Percentiles rank a stretch among this genome's conserved stretches.
Evolutionary conservation across 1,140 invertebrate genomes (phyloP).

Genomic region (Neodiprion virginianus): DNA sequence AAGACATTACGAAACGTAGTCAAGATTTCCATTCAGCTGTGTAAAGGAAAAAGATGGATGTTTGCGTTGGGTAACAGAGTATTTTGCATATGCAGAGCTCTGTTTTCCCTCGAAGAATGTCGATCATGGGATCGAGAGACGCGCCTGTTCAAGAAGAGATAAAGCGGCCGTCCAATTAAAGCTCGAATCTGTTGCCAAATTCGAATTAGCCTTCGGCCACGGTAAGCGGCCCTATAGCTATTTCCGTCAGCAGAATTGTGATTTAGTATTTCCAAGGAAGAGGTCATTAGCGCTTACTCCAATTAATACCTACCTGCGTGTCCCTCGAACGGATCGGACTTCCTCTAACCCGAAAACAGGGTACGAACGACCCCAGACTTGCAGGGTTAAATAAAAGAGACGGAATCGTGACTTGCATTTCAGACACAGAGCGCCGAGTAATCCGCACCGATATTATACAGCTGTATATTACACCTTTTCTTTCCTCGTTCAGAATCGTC

Average conservation of each 20-base stretch:
- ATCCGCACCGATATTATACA: not conserved
- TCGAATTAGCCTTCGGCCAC: not conserved
- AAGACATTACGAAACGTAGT: no score
- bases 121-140: not conserved
- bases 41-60: no score
- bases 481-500: not conserved
- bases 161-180: not conserved
- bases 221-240: not conserved
- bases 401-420: not conserved
- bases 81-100: no score
- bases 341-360: not conserved
- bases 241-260: conserved; percentile 4
- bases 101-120: no score
- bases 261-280: conserved; percentile 3
- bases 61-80: no score
- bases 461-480: not conserved
- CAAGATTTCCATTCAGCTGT: no score
- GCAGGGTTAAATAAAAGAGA: not conserved
- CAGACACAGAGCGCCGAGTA: not conserved
- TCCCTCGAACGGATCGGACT: not conserved
- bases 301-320: not conserved
- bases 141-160: not conserved
- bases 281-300: not conserved
- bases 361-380: not conserved
- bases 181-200: conserved; percentile 4